Evolutionary conservation across 2,113 vertebrate genomes (phyloP).

Genomic region (Laticauda laticaudata): DNA sequence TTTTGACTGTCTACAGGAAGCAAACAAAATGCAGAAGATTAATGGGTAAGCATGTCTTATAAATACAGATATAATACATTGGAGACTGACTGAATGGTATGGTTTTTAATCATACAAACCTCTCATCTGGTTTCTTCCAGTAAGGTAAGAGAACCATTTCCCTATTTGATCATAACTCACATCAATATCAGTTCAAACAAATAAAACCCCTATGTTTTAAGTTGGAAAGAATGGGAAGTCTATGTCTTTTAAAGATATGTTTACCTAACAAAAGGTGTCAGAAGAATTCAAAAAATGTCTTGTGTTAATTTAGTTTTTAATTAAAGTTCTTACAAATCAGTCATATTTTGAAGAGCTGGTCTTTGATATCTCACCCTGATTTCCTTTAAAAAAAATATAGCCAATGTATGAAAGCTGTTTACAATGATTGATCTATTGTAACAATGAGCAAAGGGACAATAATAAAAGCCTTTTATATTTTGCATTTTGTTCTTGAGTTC

Average conservation of each 20-base stretch:
- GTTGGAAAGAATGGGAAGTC: conserved; percentile 41
- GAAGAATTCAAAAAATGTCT: background rate
- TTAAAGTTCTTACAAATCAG: conserved; percentile 8
- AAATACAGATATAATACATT: conserved; percentile 42
- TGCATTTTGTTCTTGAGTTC: conserved; percentile 37
- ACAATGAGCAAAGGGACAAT: conserved; percentile 28
- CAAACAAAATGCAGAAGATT: conserved; percentile 46
- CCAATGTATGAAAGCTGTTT: conserved; percentile 35
- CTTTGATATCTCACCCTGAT: conserved; percentile 21
- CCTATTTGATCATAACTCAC: conserved; percentile 50
- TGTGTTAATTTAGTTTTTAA: background rate
- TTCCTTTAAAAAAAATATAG: conserved; percentile 32
- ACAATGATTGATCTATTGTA: conserved; percentile 32
- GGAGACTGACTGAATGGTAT: conserved; percentile 30
- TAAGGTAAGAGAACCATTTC: conserved; percentile 47
- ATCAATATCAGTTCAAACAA: conserved; percentile 52
- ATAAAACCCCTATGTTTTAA: conserved; percentile 14
- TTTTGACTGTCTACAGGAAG: conserved; percentile 43
- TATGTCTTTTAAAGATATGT: conserved; percentile 7
- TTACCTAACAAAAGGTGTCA: conserved; percentile 29
- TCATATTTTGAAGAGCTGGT: background rate
- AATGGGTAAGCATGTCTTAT: conserved; percentile 52
- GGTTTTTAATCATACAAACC: conserved; percentile 57
- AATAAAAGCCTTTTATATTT: conserved; percentile 6
- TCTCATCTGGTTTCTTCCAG: conserved; percentile 35